Conservation (phyloP, 2,113 vertebrate genomes). For the Barnardius zonarius region DNA sequence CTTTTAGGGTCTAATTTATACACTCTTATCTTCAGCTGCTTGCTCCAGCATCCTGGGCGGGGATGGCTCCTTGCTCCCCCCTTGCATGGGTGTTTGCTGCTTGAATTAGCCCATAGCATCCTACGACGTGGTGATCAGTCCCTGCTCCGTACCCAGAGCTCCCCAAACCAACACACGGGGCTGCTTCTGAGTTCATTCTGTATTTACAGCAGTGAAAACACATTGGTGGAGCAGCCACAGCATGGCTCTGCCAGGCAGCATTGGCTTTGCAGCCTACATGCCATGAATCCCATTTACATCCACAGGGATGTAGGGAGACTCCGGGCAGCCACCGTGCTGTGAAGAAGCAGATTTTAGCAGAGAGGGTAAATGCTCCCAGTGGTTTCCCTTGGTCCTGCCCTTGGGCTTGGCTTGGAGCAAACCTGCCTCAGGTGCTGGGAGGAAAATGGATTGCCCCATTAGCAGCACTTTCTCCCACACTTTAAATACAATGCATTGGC, state of each 20-base stretch:
- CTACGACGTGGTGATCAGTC: accelerated
- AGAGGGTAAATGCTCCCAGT: accelerated
- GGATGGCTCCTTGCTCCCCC: background rate
- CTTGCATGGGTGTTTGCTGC: accelerated
- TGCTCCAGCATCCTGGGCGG: background rate
- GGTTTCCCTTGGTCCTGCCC: background rate
- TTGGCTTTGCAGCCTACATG: background rate
- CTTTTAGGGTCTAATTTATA: background rate
- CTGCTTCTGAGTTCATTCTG: accelerated
- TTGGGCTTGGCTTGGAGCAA: background rate
- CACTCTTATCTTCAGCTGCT: background rate
- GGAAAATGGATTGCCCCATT: constrained; percentile 28
- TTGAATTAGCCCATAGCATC: background rate
- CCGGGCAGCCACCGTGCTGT: accelerated
- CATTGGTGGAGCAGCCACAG: background rate
- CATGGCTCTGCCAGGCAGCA: background rate
- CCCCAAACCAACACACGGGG: accelerated
- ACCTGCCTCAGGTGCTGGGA: background rate
- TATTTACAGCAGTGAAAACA: accelerated
- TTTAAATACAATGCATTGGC: constrained; percentile 4
- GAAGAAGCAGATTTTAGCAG: background rate
- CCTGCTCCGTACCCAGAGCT: background rate
- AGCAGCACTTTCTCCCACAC: background rate
- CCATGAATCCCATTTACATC: accelerated
- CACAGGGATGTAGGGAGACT: background rate